phyloP scores from a whole-genome alignment of 2,797 vertebrate species.

The Simalia tracyae region DNA sequence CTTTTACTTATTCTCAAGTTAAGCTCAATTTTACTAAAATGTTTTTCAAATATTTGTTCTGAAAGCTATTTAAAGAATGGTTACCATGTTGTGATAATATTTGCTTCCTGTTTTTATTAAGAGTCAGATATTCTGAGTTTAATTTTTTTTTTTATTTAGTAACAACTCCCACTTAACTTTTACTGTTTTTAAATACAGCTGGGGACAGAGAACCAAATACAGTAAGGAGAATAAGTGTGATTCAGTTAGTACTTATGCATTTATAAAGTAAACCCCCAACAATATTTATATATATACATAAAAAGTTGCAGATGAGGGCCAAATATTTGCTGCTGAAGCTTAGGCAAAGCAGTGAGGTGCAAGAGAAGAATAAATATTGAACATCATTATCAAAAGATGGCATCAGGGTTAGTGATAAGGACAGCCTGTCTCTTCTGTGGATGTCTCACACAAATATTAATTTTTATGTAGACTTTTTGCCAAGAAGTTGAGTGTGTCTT shows the following conservation, averaged over 20 bases:
- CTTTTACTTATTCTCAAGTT: slow-evolving; percentile 14
- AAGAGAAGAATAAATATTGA: slow-evolving; percentile 17
- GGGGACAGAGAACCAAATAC: background rate
- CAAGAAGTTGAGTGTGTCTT: background rate
- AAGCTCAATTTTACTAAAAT: background rate
- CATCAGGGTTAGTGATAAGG: background rate
- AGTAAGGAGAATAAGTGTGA: background rate
- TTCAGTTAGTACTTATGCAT: slow-evolving; percentile 10
- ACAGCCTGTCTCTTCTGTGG: background rate
- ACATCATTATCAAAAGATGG: background rate
- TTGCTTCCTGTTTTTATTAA: background rate
- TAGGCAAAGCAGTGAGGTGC: slow-evolving; percentile 28
- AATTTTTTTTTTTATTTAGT: background rate
- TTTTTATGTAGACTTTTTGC: background rate
- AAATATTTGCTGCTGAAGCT: background rate
- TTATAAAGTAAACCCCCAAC: slow-evolving; percentile 35
- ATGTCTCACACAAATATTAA: background rate
- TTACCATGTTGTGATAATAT: slow-evolving; percentile 9
- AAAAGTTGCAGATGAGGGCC: background rate
- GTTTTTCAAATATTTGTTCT: slow-evolving; percentile 7
- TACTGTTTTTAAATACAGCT: slow-evolving; percentile 4
- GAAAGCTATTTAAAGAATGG: slow-evolving; percentile 36
- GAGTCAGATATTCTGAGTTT: background rate
- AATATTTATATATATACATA: slow-evolving; percentile 35
- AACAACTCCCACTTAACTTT: background rate